phyloP scores from a whole-genome alignment of 2,888 invertebrate genomes.

The Colletes collaris region DNA sequence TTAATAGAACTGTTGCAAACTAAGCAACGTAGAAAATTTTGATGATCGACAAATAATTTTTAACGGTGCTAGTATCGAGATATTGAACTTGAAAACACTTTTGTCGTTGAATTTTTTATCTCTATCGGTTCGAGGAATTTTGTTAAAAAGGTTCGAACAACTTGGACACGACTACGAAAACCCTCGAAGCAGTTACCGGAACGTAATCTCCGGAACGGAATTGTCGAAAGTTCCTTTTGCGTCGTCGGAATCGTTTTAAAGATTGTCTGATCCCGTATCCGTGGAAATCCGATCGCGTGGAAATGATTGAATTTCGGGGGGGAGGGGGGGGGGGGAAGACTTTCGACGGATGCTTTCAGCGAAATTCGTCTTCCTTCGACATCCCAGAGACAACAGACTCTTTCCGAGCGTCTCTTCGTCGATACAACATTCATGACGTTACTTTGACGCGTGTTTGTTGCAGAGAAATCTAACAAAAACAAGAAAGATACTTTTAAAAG shows the following conservation, averaged over 20 bases:
- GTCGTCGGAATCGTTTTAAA: constrained; percentile 21
- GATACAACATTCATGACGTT: neutral
- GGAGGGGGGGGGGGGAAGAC: neutral
- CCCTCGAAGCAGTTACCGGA: neutral
- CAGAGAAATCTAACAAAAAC: too few species aligned
- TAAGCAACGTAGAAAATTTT: too few species aligned
- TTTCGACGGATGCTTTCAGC: constrained; percentile 15
- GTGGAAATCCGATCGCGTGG: constrained; percentile 29
- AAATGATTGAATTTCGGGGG: constrained; percentile 33
- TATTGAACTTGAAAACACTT: too few species aligned
- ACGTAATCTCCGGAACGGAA: neutral
- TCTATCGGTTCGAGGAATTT: neutral
- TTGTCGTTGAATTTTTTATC: neutral
- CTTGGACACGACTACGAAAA: neutral
- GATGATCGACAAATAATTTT: too few species aligned
- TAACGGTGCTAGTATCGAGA: too few species aligned
- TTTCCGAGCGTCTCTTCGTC: neutral
- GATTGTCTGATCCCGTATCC: constrained; percentile 25
- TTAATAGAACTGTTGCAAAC: too few species aligned
- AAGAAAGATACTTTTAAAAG: too few species aligned
- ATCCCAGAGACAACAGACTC: constrained; percentile 19
- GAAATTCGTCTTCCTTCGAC: neutral
- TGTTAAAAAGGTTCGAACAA: neutral
- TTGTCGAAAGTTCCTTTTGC: neutral
- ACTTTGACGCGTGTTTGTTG: too few species aligned